These are phyloP conservation scores for Apocrypta bakeri DNA, from an alignment of 1,140 invertebrate species.

Conservation along the genomic window DNA sequence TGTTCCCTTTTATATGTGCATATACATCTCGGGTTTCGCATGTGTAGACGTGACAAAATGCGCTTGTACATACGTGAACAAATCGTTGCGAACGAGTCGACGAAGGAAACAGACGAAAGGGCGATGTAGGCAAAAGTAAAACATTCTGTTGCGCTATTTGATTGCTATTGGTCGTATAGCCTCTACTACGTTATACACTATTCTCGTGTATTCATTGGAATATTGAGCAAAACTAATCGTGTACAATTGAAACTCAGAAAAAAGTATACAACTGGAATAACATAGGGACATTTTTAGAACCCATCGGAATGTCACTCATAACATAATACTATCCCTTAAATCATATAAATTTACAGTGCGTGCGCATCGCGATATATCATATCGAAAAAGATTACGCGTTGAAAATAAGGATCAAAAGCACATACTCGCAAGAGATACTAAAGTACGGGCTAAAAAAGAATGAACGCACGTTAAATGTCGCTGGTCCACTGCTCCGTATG, in stretches of 20 bases:
- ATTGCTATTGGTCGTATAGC: neutral
- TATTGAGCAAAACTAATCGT: neutral
- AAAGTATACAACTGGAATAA: too few species aligned
- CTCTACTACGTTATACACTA: neutral
- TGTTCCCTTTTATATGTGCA: too few species aligned
- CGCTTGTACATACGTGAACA: neutral
- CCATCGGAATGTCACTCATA: neutral
- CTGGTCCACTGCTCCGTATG: slow-evolving; percentile 50
- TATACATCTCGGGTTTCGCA: neutral
- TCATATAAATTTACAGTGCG: slow-evolving; percentile 40
- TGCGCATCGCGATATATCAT: slow-evolving; percentile 32
- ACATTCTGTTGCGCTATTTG: neutral
- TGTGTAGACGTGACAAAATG: neutral
- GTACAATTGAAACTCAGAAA: neutral
- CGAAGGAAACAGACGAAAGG: neutral
- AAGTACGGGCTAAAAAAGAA: neutral
- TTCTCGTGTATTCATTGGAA: neutral
- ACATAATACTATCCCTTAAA: slow-evolving; percentile 42
- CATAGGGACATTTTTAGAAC: neutral
- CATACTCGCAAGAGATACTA: neutral
- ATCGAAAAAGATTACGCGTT: slow-evolving; percentile 42
- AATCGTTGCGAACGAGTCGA: neutral
- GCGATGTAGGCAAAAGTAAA: slow-evolving; percentile 2
- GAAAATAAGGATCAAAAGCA: neutral
- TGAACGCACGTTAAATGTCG: slow-evolving; percentile 42